Percentiles rank a stretch among this genome's conserved stretches.
Evolutionary conservation across 2,797 vertebrate genomes (phyloP).

Genomic region (Myoxocephalus aenaeus): DNA sequence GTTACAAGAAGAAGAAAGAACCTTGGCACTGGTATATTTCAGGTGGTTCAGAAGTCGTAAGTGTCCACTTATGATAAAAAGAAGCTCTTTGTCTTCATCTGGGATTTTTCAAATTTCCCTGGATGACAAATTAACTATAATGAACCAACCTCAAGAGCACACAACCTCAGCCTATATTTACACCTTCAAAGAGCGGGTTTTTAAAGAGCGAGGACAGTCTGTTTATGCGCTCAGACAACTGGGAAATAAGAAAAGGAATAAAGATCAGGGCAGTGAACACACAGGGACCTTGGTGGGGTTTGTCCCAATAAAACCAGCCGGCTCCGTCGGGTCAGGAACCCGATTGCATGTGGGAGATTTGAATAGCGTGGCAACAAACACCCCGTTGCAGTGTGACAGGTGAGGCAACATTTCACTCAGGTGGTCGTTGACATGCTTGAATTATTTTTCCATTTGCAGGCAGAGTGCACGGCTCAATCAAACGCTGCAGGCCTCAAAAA

Average conservation of each 20-base stretch:
- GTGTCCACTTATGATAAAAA: neutral
- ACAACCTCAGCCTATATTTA: constrained; percentile 41
- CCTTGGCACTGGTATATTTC: neutral
- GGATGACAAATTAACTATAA: constrained; percentile 22
- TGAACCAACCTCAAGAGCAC: constrained; percentile 38
- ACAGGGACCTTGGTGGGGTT: neutral
- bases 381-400: constrained; percentile 8
- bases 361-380: neutral
- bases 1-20: neutral
- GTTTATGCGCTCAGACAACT: constrained; percentile 18
- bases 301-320: constrained; percentile 7
- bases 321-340: neutral
- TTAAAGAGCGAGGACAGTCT: constrained; percentile 6
- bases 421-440: constrained; percentile 23
- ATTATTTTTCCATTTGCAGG: constrained; percentile 26
- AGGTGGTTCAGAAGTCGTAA: neutral
- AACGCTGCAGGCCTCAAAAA: neutral
- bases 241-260: neutral
- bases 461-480: constrained; percentile 6
- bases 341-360: neutral
- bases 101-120: neutral
- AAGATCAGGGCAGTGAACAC: neutral
- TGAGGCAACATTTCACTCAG: neutral
- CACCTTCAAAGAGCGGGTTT: constrained; percentile 33
- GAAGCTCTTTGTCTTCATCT: neutral